Percentiles rank a stretch among this genome's conserved stretches.
phyloP scores from a whole-genome alignment of 2,797 vertebrate genomes.

The Peromyscus nudipes region DNA sequence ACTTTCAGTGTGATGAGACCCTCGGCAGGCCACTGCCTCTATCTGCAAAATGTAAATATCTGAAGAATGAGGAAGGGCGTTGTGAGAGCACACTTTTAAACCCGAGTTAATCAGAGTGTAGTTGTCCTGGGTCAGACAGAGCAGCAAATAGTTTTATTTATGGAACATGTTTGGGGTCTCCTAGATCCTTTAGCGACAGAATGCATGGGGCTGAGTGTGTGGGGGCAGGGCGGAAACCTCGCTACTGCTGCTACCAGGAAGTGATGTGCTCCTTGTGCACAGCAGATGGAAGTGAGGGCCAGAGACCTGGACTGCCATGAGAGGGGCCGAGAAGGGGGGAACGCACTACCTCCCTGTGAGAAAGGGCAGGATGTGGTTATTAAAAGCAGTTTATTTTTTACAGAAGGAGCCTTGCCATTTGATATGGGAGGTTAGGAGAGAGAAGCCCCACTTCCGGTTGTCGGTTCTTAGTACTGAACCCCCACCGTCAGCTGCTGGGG shows the following conservation, averaged over 20 bases:
- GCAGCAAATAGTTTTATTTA: background rate
- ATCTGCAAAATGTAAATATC: constrained; percentile 11
- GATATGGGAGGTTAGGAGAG: background rate
- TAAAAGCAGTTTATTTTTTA: background rate
- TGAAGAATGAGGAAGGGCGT: background rate
- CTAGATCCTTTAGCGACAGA: background rate
- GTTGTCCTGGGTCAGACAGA: background rate
- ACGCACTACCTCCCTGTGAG: background rate
- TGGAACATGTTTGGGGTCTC: background rate
- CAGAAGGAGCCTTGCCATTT: background rate
- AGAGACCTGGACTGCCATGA: background rate
- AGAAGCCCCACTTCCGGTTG: background rate
- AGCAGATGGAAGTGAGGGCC: background rate
- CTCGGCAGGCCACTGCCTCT: background rate
- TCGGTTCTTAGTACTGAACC: background rate
- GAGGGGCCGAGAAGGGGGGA: background rate
- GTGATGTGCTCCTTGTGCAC: fast-evolving
- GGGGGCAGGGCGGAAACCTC: background rate
- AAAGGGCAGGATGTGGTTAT: background rate
- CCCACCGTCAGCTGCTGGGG: background rate
- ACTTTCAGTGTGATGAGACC: background rate
- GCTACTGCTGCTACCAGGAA: background rate
- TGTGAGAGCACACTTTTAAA: background rate
- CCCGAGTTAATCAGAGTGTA: background rate
- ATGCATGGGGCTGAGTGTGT: fast-evolving